phyloP scores from a whole-genome alignment of 2,797 vertebrate genomes.

The Acestrorhynchus altus region DNA sequence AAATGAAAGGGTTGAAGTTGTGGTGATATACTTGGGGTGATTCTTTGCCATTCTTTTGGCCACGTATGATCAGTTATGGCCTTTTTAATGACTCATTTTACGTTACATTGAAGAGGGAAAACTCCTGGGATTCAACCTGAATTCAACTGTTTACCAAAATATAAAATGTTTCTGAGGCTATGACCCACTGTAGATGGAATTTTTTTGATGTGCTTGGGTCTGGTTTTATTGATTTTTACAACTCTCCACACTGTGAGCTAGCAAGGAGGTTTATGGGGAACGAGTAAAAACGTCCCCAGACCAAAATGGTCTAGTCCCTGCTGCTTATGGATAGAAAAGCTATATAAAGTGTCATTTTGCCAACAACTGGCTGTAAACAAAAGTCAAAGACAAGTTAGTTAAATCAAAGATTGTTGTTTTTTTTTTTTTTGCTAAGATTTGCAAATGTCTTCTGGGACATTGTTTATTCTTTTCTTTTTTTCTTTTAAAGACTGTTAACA shows the following conservation, averaged over 20 bases:
- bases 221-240: constrained; percentile 87
- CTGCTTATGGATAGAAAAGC: constrained; percentile 87
- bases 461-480: constrained; percentile 64
- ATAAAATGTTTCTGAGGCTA: constrained; percentile 71
- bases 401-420: constrained; percentile 94
- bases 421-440: constrained; percentile 89
- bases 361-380: constrained; percentile 94
- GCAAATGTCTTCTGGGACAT: constrained; percentile 91
- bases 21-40: constrained; percentile 64
- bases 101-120: neutral
- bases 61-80: constrained; percentile 71
- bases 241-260: constrained; percentile 82
- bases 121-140: constrained; percentile 28
- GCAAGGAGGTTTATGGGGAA: constrained; percentile 84
- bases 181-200: constrained; percentile 81
- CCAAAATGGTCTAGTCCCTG: constrained; percentile 80
- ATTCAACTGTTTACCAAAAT: constrained; percentile 49
- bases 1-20: constrained; percentile 26
- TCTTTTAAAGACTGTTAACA: constrained; percentile 59
- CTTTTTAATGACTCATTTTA: constrained; percentile 49
- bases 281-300: constrained; percentile 86
- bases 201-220: constrained; percentile 82
- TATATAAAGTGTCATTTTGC: constrained; percentile 90
- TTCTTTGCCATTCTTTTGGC: constrained; percentile 55
- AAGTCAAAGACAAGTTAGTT: constrained; percentile 89